These are phyloP conservation scores for Psylliodes chrysocephalus DNA, from an alignment of 2,888 invertebrate species.

Conservation along the genomic window DNA sequence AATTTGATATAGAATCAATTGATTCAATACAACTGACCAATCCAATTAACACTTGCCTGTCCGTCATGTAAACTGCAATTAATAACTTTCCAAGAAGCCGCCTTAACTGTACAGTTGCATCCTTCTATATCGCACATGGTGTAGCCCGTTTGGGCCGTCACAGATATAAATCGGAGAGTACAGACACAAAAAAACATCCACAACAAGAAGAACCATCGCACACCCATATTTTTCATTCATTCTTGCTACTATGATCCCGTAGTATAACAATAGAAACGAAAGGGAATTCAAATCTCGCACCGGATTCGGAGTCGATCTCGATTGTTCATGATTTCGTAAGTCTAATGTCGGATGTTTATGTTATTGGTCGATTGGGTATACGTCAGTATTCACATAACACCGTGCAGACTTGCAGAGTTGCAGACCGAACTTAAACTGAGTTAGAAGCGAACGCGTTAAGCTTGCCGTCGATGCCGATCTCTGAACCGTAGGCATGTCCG, in stretches of 20 bases:
- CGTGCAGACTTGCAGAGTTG: no score
- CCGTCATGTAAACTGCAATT: constrained; percentile 72
- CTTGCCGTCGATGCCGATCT: constrained; percentile 28
- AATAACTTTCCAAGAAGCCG: constrained; percentile 70
- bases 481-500: constrained; percentile 32
- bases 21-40: no score
- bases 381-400: background rate
- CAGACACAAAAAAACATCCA: constrained; percentile 48
- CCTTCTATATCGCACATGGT: constrained; percentile 69
- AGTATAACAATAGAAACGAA: constrained; percentile 27
- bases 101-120: constrained; percentile 70
- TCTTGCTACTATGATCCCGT: constrained; percentile 42
- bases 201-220: constrained; percentile 48
- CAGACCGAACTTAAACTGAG: constrained; percentile 9
- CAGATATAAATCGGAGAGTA: constrained; percentile 36
- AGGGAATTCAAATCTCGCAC: constrained; percentile 23
- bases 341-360: constrained; percentile 20
- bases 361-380: constrained; percentile 4
- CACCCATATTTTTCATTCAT: constrained; percentile 47
- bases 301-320: constrained; percentile 19
- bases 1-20: no score
- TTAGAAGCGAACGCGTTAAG: no score
- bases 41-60: constrained; percentile 68
- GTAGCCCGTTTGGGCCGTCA: constrained; percentile 45
- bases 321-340: constrained; percentile 35